Evolutionary conservation across 2,888 invertebrate genomes (phyloP).

Genomic region (Molorchus minor): DNA sequence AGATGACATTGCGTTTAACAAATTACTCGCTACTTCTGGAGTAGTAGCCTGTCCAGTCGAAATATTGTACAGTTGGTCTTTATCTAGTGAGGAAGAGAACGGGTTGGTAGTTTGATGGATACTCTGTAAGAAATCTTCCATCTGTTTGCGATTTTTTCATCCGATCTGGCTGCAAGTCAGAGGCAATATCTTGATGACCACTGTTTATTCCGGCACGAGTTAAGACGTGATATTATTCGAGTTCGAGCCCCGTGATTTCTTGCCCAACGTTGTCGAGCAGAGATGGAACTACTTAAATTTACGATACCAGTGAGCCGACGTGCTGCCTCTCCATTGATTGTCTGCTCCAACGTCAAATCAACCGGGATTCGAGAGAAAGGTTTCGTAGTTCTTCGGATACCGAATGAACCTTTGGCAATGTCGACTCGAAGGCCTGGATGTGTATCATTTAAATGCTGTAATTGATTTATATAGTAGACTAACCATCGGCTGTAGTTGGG

Average conservation of each 20-base stretch:
- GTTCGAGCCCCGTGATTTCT: conserved; percentile 33
- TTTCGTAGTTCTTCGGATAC: conserved; percentile 33
- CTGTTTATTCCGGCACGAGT: no score
- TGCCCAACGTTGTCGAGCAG: conserved; percentile 38
- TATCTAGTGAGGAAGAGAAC: conserved; percentile 27
- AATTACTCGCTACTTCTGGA: conserved; percentile 33
- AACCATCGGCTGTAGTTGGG: conserved; percentile 27
- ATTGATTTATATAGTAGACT: conserved; percentile 9
- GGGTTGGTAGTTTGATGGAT: conserved; percentile 31
- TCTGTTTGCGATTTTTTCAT: conserved; percentile 5
- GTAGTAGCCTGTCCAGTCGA: conserved; percentile 41
- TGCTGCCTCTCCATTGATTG: conserved; percentile 34
- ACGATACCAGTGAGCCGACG: conserved; percentile 23
- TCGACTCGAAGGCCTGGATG: conserved; percentile 18
- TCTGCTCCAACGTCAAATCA: conserved; percentile 31
- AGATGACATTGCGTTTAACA: conserved; percentile 40
- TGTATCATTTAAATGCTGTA: conserved; percentile 12
- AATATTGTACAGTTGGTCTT: conserved; percentile 44
- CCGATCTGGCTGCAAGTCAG: conserved; percentile 4
- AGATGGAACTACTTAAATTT: conserved; percentile 32
- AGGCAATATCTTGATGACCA: conserved; percentile 14
- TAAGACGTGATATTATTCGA: conserved; percentile 21
- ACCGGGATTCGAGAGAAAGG: conserved; percentile 28
- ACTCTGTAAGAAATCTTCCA: conserved; percentile 15
- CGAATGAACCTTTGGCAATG: conserved; percentile 26